phyloP scores from a whole-genome alignment of 1,140 invertebrate genomes.

The Antheraea mylitta region DNA sequence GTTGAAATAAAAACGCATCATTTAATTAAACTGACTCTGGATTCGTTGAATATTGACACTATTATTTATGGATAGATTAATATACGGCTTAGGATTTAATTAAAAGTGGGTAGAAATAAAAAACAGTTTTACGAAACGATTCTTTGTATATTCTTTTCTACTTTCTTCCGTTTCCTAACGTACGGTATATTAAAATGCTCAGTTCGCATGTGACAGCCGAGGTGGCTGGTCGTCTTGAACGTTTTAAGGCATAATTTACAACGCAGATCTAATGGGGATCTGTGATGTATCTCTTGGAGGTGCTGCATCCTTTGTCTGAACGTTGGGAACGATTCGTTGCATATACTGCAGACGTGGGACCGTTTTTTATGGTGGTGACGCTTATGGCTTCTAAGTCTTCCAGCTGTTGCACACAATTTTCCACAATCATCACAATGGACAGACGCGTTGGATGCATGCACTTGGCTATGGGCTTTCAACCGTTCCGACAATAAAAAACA shows the following conservation, averaged over 20 bases:
- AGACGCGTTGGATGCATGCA: slow-evolving; percentile 2
- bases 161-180: slow-evolving; percentile 12
- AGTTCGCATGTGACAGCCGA: slow-evolving; percentile 23
- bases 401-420: slow-evolving; percentile 15
- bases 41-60: too few species aligned
- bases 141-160: background rate
- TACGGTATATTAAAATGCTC: slow-evolving; percentile 29
- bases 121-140: too few species aligned
- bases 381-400: slow-evolving; percentile 17
- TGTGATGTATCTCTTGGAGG: slow-evolving; percentile 21
- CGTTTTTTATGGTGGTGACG: slow-evolving; percentile 23
- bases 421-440: slow-evolving; percentile 19
- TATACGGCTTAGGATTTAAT: too few species aligned
- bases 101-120: too few species aligned
- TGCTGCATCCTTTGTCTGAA: slow-evolving; percentile 18
- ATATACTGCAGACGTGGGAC: slow-evolving; percentile 20
- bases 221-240: slow-evolving; percentile 16
- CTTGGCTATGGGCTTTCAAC: slow-evolving; percentile 17
- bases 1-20: too few species aligned
- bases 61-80: too few species aligned
- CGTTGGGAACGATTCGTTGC: slow-evolving; percentile 14
- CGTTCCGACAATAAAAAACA: slow-evolving; percentile 25
- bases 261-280: slow-evolving; percentile 17
- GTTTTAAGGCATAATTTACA: slow-evolving; percentile 23
- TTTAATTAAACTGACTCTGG: too few species aligned